A percentile compares a stretch with the other conserved stretches of the same genome.
Conservation (phyloP, 2,797 vertebrate species). For the Coccyzus lansbergi region DNA sequence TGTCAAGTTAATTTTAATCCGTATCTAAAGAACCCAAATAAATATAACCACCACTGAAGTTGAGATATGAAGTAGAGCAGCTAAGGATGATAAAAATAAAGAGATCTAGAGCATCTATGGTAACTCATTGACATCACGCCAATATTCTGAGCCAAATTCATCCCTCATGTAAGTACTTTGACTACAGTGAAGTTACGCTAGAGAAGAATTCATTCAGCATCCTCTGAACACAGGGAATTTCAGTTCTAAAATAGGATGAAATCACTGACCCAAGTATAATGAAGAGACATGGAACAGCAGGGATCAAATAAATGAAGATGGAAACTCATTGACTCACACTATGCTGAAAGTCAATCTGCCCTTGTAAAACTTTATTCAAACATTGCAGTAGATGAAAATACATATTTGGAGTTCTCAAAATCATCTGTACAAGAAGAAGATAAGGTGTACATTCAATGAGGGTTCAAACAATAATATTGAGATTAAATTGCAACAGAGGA, state of each 20-base stretch:
- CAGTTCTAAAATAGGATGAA: conserved; percentile 44
- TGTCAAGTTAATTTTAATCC: conserved; percentile 9
- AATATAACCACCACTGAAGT: conserved; percentile 18
- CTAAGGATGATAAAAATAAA: conserved; percentile 30
- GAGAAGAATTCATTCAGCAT: conserved; percentile 24
- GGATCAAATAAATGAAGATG: conserved; percentile 49
- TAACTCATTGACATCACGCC: not conserved
- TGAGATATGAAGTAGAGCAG: conserved; percentile 11
- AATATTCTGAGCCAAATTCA: conserved; percentile 32
- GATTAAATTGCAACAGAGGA: conserved; percentile 14
- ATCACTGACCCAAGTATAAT: conserved; percentile 27
- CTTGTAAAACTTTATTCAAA: conserved; percentile 57
- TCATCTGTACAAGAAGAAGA: conserved; percentile 7
- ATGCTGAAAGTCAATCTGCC: conserved; percentile 55
- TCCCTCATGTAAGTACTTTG: not conserved
- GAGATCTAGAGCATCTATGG: not conserved
- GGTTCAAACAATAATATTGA: conserved; percentile 36
- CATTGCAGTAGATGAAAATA: not conserved
- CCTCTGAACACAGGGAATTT: conserved; percentile 31
- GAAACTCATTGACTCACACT: conserved; percentile 37
- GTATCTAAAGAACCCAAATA: not conserved
- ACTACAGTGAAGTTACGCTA: not conserved
- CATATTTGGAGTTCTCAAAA: conserved; percentile 6
- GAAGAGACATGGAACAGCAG: conserved; percentile 33
- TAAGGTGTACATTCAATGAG: not conserved